Evolutionary conservation across 2,888 invertebrate species (phyloP).

Genomic region (Dromius quadrimaculatus): DNA sequence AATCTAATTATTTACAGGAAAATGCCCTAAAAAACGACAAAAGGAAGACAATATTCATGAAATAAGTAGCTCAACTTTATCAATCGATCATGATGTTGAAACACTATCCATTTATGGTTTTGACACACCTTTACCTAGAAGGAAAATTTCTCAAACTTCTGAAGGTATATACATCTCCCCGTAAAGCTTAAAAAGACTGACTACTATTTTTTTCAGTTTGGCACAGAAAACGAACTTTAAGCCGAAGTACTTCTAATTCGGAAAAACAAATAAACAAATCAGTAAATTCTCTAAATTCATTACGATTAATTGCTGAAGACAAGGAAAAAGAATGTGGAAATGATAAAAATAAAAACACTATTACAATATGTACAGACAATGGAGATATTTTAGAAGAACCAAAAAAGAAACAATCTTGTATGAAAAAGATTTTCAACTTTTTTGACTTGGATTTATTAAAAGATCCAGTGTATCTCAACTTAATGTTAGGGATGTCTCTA

Average conservation of each 20-base stretch:
- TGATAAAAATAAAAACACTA: constrained; percentile 16
- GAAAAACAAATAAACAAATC: neutral
- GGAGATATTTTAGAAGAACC: neutral
- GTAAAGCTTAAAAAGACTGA: neutral
- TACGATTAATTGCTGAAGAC: constrained; percentile 54
- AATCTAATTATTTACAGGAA: neutral
- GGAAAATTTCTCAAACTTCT: constrained; percentile 53
- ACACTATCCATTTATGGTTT: constrained; percentile 65
- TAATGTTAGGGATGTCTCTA: constrained; percentile 76
- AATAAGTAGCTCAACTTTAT: constrained; percentile 53
- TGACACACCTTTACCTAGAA: constrained; percentile 64
- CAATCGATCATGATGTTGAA: constrained; percentile 64
- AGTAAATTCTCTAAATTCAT: constrained; percentile 41
- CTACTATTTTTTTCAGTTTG: constrained; percentile 18
- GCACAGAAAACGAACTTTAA: constrained; percentile 29
- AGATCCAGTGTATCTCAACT: constrained; percentile 77
- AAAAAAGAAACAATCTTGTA: constrained; percentile 19
- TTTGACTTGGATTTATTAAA: constrained; percentile 76
- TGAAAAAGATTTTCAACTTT: constrained; percentile 56
- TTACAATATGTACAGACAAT: constrained; percentile 1
- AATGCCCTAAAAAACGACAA: neutral
- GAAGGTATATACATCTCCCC: neutral
- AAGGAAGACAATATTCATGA: neutral
- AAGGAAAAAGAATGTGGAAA: constrained; percentile 41
- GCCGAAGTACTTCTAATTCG: constrained; percentile 27